Base-by-base conservation (phyloP, 2,113 vertebrate genomes). In the Peromyscus leucopus region DNA sequence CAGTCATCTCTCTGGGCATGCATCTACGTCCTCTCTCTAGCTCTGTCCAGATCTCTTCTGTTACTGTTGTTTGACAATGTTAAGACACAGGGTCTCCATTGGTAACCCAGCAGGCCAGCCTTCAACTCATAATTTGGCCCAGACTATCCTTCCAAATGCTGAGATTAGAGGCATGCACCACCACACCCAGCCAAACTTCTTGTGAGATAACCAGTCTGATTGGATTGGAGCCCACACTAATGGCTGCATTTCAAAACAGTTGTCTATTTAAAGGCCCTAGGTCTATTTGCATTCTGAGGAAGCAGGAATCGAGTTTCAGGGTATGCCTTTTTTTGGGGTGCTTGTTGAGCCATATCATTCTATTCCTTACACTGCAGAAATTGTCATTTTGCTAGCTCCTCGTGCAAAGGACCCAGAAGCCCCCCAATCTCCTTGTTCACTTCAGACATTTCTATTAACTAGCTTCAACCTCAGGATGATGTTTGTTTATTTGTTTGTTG, bases 361-460 rank as follows among this genome's bases (percentile, higher is more conserved):
- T 89, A 19, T 24, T 74, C 31, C 88, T 67, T 33, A 67, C 36
- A 51, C 36, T 69, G 48, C 48, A 39, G 46, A 71, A 61, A 61
- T 69, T 46, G 83, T 42, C 59, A 36, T 82, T 61, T 91, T 75
- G 90, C 69, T 72, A 61, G 39, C 67, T 96, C 63, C 36, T 93
- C 51, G 9, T 10, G 59, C 63, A 79, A 90, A 63, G 65, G 31
- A 9, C 33, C 5, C n/a, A 3, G 65, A 76, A 59, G 2, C 28
- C 59, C n/a, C 55, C 51, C 84, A 21, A 36, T n/a, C 65, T 87
- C 46, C 55, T 57, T 83, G 4, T 48, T 74, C 67, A 59, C 95
- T 92, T 94, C 36, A 94, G 26, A n/a, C 51, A 2, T 22, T 92
- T 76, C 39, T 93, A 42, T 76, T 87, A 75, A 93, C 24, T 78